Conservation (phyloP, 1,140 invertebrate genomes). For the Campoletis sonorensis region DNA sequence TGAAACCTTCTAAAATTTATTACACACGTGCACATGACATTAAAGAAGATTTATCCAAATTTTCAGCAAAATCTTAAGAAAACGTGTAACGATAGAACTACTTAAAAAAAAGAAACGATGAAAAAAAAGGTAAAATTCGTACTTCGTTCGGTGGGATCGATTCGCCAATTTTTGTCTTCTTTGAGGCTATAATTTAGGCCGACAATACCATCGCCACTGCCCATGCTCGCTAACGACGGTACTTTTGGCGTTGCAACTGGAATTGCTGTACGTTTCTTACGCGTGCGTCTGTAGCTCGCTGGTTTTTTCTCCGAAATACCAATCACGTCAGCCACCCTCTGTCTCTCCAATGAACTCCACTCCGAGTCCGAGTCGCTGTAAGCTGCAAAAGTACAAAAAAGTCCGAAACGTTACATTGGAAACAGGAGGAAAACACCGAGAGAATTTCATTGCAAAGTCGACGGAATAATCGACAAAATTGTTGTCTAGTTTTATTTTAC, state of each 20-base stretch:
- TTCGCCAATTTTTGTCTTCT: constrained; percentile 73
- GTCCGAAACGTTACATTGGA: neutral
- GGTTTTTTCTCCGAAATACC: constrained; percentile 83
- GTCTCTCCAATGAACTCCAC: constrained; percentile 87
- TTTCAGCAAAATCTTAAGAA: too few relatives aligned
- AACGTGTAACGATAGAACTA: too few relatives aligned
- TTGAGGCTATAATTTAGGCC: constrained; percentile 71
- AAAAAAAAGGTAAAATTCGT: constrained; percentile 38
- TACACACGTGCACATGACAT: too few relatives aligned
- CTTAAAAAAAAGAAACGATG: neutral
- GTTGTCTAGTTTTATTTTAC: too few relatives aligned
- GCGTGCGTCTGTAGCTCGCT: constrained; percentile 86
- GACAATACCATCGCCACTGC: constrained; percentile 69
- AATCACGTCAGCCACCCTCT: constrained; percentile 81
- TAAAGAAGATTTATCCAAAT: too few relatives aligned
- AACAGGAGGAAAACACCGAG: neutral
- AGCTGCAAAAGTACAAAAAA: constrained; percentile 73
- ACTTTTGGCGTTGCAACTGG: constrained; percentile 91
- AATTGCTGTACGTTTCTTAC: constrained; percentile 86
- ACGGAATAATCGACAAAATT: neutral
- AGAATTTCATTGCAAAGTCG: neutral
- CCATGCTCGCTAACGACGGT: constrained; percentile 77
- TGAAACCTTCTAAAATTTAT: too few relatives aligned
- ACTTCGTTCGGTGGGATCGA: constrained; percentile 71
- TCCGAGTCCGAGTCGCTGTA: constrained; percentile 93